These are phyloP conservation scores for Autographa pulchrina DNA, from an alignment of 2,888 invertebrate genomes.

Conservation along the genomic window DNA sequence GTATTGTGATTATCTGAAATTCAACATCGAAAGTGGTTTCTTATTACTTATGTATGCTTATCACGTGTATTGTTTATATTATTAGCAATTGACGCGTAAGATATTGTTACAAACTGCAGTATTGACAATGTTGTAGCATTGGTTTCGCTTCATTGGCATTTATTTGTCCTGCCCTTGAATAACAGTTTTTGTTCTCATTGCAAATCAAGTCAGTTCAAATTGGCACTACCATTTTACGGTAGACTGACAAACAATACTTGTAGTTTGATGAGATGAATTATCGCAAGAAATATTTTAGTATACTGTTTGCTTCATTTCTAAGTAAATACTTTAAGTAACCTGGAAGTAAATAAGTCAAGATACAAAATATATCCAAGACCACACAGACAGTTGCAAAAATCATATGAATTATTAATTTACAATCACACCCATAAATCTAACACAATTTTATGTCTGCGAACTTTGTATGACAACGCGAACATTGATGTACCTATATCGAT, in stretches of 20 bases:
- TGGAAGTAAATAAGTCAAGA: not conserved
- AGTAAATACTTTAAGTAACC: no score
- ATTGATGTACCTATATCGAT: slow-evolving; percentile 5
- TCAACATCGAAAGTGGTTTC: no score
- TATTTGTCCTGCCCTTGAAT: slow-evolving; percentile 4
- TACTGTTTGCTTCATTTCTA: no score
- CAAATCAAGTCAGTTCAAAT: not conserved
- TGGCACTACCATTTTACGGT: not conserved
- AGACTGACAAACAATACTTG: not conserved
- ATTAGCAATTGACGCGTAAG: not conserved
- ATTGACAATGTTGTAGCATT: not conserved
- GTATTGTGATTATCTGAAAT: no score
- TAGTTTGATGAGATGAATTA: not conserved
- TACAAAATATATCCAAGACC: not conserved
- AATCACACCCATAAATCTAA: slow-evolving; percentile 8
- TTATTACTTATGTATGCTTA: not conserved
- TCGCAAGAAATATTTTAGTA: no score
- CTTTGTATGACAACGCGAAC: slow-evolving; percentile 19
- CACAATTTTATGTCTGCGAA: slow-evolving; percentile 9
- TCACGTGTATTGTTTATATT: not conserved
- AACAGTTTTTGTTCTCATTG: not conserved
- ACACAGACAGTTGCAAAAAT: not conserved
- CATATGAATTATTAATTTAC: not conserved
- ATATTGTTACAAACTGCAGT: slow-evolving; percentile 1
- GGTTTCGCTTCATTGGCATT: not conserved